Conservation (phyloP, 2,888 invertebrate species). For the Sesia bembeciformis region DNA sequence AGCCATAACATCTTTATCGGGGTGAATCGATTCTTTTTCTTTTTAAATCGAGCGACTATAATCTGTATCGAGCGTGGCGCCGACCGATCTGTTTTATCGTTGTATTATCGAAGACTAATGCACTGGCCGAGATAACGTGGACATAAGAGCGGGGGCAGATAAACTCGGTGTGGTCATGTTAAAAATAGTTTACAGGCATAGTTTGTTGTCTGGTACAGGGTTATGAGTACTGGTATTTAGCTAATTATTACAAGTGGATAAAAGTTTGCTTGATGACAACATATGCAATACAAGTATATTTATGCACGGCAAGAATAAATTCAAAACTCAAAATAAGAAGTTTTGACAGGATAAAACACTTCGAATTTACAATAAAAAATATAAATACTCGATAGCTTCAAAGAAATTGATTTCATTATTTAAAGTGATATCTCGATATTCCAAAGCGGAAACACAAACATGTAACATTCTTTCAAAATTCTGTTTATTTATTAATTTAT, state of each 20-base stretch:
- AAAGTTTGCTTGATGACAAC: too few species aligned
- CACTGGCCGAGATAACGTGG: conserved; percentile 61
- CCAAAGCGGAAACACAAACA: too few species aligned
- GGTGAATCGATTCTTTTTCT: conserved; percentile 60
- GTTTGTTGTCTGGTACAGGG: conserved; percentile 45
- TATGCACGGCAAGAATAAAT: too few species aligned
- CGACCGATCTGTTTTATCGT: conserved; percentile 68
- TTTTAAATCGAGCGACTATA: conserved; percentile 56
- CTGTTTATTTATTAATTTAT: too few species aligned
- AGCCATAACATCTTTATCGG: conserved; percentile 68
- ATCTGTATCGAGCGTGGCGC: conserved; percentile 69
- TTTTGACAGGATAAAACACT: too few species aligned
- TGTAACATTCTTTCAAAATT: too few species aligned
- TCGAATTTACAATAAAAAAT: too few species aligned
- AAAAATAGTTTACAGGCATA: conserved; percentile 72
- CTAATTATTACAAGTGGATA: background rate
- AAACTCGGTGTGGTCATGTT: conserved; percentile 71
- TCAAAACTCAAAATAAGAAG: too few species aligned
- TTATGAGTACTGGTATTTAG: conserved; percentile 19
- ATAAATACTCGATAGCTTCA: too few species aligned
- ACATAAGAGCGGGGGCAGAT: conserved; percentile 71
- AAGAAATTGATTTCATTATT: too few species aligned
- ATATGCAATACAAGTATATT: background rate
- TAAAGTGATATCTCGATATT: too few species aligned
- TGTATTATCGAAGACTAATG: conserved; percentile 71